Evolutionary conservation across 2,888 invertebrate genomes (phyloP).

Genomic region (Fragum whitleyi): DNA sequence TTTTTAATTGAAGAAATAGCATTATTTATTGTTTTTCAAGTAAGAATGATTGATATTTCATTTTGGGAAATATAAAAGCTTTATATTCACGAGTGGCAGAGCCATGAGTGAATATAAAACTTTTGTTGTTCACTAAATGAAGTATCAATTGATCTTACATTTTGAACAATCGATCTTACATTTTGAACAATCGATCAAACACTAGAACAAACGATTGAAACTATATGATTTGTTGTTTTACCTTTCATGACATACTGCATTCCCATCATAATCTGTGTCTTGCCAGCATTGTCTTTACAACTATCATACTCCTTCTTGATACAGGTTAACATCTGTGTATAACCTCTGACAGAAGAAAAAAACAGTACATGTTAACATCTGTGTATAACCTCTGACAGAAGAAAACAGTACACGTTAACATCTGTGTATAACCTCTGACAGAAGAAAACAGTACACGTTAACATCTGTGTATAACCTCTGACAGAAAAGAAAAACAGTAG

Average conservation of each 20-base stretch:
- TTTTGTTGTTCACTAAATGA: no score
- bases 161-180: no score
- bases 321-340: slow-evolving; percentile 45
- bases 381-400: slow-evolving; percentile 46
- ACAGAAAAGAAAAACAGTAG: slow-evolving; percentile 1
- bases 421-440: slow-evolving; percentile 45
- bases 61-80: no score
- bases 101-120: no score
- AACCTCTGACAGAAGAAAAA: slow-evolving; percentile 32
- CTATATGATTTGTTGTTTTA: no score
- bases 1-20: no score
- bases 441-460: slow-evolving; percentile 37
- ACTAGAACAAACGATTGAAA: no score
- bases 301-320: slow-evolving; percentile 43
- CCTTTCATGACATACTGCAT: slow-evolving; percentile 16
- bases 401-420: slow-evolving; percentile 36
- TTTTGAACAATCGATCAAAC: no score
- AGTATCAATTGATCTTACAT: no score
- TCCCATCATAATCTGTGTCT: slow-evolving; percentile 26
- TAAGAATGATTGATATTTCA: no score
- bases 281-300: slow-evolving; percentile 35
- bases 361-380: slow-evolving; percentile 36
- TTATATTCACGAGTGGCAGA: no score
- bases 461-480: slow-evolving; percentile 44
- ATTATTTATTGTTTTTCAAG: no score